Evolutionary conservation across 2,888 invertebrate species (phyloP).

Genomic region (Phengaris arion): DNA sequence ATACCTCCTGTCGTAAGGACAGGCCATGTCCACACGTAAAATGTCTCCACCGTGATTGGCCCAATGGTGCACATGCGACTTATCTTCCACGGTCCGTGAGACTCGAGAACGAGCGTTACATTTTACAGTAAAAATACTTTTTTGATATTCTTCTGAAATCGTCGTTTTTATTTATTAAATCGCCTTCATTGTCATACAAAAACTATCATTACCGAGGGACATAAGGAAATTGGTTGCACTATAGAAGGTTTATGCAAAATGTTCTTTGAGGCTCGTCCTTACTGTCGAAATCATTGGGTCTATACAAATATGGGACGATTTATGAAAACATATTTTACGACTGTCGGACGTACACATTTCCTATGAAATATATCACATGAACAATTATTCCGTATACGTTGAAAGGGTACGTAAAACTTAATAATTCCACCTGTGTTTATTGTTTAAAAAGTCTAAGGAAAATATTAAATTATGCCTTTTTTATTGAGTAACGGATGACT

Average conservation of each 20-base stretch:
- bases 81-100: too few relatives aligned
- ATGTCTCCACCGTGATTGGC: not conserved
- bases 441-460: not conserved
- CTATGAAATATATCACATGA: slow-evolving; percentile 9
- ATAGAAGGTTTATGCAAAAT: too few relatives aligned
- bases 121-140: too few relatives aligned
- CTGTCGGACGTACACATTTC: slow-evolving; percentile 18
- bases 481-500: too few relatives aligned
- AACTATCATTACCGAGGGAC: too few relatives aligned
- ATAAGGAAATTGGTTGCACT: too few relatives aligned
- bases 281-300: not conserved
- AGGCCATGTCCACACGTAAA: not conserved
- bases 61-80: not conserved
- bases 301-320: slow-evolving; percentile 26
- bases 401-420: not conserved
- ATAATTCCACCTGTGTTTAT: not conserved
- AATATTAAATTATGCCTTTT: too few relatives aligned
- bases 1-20: not conserved
- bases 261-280: not conserved
- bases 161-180: too few relatives aligned
- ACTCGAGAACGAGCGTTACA: too few relatives aligned
- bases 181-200: too few relatives aligned
- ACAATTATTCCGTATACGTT: not conserved
- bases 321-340: slow-evolving; percentile 10
- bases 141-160: too few relatives aligned